Evolutionary conservation across 2,797 vertebrate species (phyloP).

Genomic region (Tapirus indicus): DNA sequence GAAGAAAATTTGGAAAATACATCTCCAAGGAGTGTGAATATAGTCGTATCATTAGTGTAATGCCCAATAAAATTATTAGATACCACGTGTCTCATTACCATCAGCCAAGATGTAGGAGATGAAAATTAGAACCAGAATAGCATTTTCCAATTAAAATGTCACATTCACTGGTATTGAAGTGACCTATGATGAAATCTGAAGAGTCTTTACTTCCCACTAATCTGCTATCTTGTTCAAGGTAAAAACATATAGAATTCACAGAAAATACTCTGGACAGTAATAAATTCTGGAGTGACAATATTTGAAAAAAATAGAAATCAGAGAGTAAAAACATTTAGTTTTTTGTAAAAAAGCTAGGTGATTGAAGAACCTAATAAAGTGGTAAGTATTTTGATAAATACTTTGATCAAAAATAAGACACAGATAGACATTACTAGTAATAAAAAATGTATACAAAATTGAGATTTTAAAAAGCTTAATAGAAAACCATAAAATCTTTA

Average conservation of each 20-base stretch:
- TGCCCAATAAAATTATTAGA: not conserved
- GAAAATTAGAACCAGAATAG: not conserved
- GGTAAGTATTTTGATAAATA: not conserved
- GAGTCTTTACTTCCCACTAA: not conserved
- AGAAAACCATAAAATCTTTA: not conserved
- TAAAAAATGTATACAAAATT: not conserved
- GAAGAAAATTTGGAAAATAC: not conserved
- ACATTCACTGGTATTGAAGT: not conserved
- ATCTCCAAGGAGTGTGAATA: not conserved
- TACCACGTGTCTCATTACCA: not conserved
- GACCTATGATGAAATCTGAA: not conserved
- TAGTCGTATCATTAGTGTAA: not conserved
- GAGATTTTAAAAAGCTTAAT: not conserved
- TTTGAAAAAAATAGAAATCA: not conserved
- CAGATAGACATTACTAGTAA: not conserved
- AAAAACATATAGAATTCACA: not conserved
- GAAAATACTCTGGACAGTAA: not conserved
- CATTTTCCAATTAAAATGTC: not conserved
- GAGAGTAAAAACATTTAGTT: not conserved
- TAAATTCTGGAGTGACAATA: not conserved
- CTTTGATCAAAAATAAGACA: not conserved
- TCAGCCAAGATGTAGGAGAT: not conserved
- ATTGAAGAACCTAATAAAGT: not conserved
- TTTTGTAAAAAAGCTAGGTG: not conserved
- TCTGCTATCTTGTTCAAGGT: not conserved